These are phyloP conservation scores for Conus betulinus DNA, from an alignment of 1,140 invertebrate species.

Conservation along the genomic window DNA sequence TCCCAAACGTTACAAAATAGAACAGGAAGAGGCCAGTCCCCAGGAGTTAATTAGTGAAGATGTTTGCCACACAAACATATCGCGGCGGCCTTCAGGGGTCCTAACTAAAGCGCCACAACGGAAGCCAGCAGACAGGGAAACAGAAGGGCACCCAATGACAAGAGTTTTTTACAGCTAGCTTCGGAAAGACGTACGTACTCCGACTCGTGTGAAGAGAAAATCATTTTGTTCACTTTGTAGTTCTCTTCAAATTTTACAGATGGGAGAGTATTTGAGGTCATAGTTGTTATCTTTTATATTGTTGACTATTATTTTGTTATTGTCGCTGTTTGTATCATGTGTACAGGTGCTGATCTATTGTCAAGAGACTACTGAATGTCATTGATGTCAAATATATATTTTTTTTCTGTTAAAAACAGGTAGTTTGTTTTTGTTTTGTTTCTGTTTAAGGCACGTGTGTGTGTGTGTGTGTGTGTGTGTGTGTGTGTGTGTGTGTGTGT, in stretches of 20 bases:
- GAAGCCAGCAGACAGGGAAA: slow-evolving; percentile 16
- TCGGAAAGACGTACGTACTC: background rate
- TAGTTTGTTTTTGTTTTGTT: no score
- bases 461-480: no score
- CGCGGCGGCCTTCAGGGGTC: slow-evolving; percentile 1
- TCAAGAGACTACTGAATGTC: no score
- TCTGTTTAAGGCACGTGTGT: no score
- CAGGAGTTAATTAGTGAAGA: slow-evolving; percentile 21
- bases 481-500: no score
- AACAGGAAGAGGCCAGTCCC: background rate
- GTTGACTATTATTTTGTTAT: background rate
- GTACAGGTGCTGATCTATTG: background rate
- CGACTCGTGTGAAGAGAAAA: background rate
- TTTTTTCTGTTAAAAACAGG: no score
- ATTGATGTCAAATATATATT: no score
- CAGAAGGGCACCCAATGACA: slow-evolving; percentile 14
- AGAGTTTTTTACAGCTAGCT: background rate
- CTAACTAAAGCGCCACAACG: slow-evolving; percentile 19
- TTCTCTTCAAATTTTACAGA: background rate
- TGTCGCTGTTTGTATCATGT: background rate
- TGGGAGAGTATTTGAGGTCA: background rate
- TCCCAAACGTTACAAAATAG: slow-evolving; percentile 14
- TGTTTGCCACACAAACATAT: slow-evolving; percentile 27
- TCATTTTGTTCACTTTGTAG: background rate
- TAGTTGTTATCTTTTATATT: background rate